Conservation (phyloP, 2,797 vertebrate genomes). For the Pangasius krempfi region DNA sequence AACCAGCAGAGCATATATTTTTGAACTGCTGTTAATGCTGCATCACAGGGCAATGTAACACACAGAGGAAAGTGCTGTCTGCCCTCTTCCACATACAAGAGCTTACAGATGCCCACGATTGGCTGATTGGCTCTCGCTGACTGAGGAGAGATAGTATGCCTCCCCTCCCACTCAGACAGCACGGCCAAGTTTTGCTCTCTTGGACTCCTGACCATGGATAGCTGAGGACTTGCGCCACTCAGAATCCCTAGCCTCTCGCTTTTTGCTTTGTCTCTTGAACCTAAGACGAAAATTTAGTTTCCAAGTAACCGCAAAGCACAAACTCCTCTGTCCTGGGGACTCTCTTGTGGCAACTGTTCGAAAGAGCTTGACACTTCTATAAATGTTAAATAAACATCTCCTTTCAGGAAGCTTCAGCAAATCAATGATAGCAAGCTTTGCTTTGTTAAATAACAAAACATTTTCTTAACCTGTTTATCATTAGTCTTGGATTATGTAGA, state of each 20-base stretch:
- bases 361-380: neutral
- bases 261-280: neutral
- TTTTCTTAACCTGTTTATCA: neutral
- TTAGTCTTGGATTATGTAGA: neutral
- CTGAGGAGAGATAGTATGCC: neutral
- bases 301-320: neutral
- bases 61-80: neutral
- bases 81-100: neutral
- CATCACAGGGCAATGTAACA: neutral
- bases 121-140: neutral
- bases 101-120: neutral
- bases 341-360: neutral
- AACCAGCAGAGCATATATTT: neutral
- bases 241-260: neutral
- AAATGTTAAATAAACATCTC: neutral
- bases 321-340: neutral
- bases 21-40: neutral
- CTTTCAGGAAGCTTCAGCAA: neutral
- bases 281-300: neutral
- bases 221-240: neutral
- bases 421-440: neutral
- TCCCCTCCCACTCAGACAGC: neutral
- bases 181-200: neutral
- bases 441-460: neutral
- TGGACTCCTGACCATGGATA: neutral